A percentile compares a stretch with the other conserved stretches of the same genome.
phyloP scores from a whole-genome alignment of 2,113 vertebrate genomes.

The Phalacrocorax brasilianus region DNA sequence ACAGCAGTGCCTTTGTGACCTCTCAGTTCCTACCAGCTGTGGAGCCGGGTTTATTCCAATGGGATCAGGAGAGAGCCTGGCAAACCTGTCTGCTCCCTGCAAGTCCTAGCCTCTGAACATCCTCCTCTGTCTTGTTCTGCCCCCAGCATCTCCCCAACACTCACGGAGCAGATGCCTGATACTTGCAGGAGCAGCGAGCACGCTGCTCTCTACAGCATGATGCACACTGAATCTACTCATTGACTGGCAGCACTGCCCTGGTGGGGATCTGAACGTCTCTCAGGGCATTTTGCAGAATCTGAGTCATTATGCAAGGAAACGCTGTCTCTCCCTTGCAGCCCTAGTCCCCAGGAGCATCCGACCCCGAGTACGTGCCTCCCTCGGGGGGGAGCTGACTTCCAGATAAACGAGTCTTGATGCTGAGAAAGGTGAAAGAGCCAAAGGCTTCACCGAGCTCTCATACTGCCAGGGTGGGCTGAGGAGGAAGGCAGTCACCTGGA shows the following conservation, averaged over 20 bases:
- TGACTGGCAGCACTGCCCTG: fast-evolving
- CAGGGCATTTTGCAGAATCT: background rate
- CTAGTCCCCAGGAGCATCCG: background rate
- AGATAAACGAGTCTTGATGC: background rate
- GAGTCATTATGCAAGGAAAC: background rate
- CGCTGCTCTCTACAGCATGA: fast-evolving
- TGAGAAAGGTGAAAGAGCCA: background rate
- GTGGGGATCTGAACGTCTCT: background rate
- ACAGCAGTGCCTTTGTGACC: fast-evolving
- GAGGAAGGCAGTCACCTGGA: background rate
- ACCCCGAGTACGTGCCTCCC: background rate
- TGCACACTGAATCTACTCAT: background rate
- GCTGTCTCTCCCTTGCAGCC: background rate
- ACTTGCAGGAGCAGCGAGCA: background rate
- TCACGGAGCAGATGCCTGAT: background rate
- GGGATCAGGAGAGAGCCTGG: background rate
- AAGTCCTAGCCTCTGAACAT: background rate
- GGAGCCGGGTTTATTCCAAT: background rate
- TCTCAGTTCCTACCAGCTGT: fast-evolving
- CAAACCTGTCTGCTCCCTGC: background rate
- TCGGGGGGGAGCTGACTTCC: background rate
- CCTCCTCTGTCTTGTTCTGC: background rate
- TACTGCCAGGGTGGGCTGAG: background rate
- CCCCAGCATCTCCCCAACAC: background rate
- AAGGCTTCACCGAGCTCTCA: background rate